Conservation (phyloP, 2,888 invertebrate genomes). For the Eurytoma adleriae region DNA sequence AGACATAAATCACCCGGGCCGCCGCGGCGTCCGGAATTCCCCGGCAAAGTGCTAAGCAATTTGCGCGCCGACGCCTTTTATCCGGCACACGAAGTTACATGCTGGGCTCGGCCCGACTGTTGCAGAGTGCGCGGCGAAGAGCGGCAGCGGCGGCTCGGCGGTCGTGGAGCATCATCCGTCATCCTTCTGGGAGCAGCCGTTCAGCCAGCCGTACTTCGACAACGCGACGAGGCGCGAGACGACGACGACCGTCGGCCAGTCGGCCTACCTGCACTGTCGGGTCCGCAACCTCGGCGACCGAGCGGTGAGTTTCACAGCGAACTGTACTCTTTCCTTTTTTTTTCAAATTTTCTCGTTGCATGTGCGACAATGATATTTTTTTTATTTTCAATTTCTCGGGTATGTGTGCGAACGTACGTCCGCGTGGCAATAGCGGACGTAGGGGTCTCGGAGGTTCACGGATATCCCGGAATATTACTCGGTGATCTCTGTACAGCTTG, state of each 20-base stretch:
- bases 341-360: neutral
- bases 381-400: neutral
- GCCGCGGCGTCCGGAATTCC: too few relatives aligned
- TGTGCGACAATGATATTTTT: neutral
- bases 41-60: too few relatives aligned
- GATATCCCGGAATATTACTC: too few relatives aligned
- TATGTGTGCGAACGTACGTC: neutral
- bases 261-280: conserved; percentile 89
- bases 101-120: neutral
- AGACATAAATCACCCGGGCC: too few relatives aligned
- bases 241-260: conserved; percentile 91
- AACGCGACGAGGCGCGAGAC: conserved; percentile 90
- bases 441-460: too few relatives aligned
- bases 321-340: neutral
- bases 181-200: conserved; percentile 80
- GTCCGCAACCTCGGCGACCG: conserved; percentile 92
- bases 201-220: conserved; percentile 93
- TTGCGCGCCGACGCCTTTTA: too few relatives aligned
- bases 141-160: conserved; percentile 62
- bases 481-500: neutral
- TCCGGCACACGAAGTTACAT: too few relatives aligned
- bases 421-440: neutral
- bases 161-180: conserved; percentile 72
- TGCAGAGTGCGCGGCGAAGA: conserved; percentile 69
- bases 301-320: conserved; percentile 82